A percentile compares a stretch with the other conserved stretches of the same genome.
Evolutionary conservation across 2,113 vertebrate genomes (phyloP).

Genomic region (Pseudolaguvia tuberculata): DNA sequence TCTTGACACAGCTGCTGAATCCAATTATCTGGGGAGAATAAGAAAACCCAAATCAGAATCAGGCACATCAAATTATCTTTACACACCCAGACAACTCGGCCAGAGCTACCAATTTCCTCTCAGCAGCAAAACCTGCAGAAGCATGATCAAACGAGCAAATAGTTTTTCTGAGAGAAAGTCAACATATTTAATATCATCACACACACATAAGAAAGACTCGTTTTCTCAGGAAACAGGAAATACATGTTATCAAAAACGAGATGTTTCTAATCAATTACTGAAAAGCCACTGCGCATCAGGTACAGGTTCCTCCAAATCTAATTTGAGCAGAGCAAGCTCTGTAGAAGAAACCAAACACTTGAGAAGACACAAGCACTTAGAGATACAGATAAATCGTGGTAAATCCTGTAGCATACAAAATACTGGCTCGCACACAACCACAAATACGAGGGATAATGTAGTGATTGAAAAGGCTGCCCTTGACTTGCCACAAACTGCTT

Average conservation of each 20-base stretch:
- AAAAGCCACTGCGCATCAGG: constrained; percentile 29
- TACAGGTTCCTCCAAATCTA: constrained; percentile 36
- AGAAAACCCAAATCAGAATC: constrained; percentile 26
- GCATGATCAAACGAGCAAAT: constrained; percentile 35
- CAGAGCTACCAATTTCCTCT: constrained; percentile 31
- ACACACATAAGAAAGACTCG: constrained; percentile 25
- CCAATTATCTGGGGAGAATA: constrained; percentile 23
- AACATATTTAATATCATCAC: constrained; percentile 31
- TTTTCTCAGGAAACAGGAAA: constrained; percentile 26
- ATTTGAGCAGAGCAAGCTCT: constrained; percentile 9
- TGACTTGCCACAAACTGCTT: not conserved
- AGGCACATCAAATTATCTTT: constrained; percentile 21
- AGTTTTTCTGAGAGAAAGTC: constrained; percentile 26
- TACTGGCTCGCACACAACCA: not conserved
- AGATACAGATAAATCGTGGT: constrained; percentile 8
- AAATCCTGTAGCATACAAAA: constrained; percentile 12
- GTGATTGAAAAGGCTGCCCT: not conserved
- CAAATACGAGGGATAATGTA: not conserved
- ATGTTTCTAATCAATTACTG: not conserved
- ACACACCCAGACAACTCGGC: constrained; percentile 11
- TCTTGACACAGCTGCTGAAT: constrained; percentile 40
- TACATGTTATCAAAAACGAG: not conserved
- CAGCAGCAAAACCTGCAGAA: constrained; percentile 36
- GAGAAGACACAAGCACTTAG: constrained; percentile 5
- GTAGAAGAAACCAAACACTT: constrained; percentile 16